A percentile compares a stretch with the other conserved stretches of the same genome.
Conservation (phyloP, 2,797 vertebrate species). For the Pristis pectinata region DNA sequence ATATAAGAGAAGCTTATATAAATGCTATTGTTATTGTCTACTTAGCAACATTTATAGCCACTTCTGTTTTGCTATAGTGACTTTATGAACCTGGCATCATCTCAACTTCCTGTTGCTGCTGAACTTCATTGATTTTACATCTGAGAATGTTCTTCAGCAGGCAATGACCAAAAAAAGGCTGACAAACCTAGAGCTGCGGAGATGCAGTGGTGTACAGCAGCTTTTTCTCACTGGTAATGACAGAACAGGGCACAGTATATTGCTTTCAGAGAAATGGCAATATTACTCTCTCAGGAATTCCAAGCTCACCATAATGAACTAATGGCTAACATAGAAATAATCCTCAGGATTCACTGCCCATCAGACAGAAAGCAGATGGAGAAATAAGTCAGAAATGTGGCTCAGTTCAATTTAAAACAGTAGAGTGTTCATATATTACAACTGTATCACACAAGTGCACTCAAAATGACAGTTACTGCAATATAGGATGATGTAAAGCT, state of each 20-base stretch:
- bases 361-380: not conserved
- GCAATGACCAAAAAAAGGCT: not conserved
- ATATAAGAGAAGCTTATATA: not conserved
- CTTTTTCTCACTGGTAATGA: not conserved
- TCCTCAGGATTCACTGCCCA: not conserved
- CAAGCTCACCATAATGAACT: not conserved
- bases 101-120: not conserved
- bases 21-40: not conserved
- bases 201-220: no score
- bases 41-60: not conserved
- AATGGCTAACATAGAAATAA: not conserved
- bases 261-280: not conserved
- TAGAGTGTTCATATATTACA: not conserved
- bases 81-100: not conserved
- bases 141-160: not conserved
- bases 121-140: not conserved
- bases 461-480: not conserved
- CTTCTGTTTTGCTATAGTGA: not conserved
- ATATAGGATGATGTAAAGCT: not conserved
- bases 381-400: not conserved
- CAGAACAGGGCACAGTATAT: not conserved
- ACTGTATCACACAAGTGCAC: not conserved
- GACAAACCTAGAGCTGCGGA: not conserved
- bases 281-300: not conserved
- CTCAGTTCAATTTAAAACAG: not conserved